Percentiles rank a stretch among this genome's conserved stretches.
These are phyloP conservation scores for Capitulum mitella DNA, from an alignment of 2,888 invertebrate genomes.

Conservation along the genomic window DNA sequence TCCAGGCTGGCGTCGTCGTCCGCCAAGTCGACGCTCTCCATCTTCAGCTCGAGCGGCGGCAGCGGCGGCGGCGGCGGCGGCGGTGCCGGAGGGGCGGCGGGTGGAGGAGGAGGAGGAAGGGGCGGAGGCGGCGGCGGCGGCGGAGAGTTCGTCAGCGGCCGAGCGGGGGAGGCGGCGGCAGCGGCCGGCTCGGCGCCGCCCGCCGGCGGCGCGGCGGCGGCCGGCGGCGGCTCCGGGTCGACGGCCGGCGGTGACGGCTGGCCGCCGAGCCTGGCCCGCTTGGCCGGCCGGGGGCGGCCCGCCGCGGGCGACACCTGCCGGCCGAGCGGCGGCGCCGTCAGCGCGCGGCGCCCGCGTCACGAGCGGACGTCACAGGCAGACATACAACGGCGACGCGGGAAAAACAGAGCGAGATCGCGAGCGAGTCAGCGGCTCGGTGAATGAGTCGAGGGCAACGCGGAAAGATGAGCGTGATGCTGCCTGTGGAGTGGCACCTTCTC, in stretches of 20 bases:
- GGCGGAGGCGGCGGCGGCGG: not conserved
- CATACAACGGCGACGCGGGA: too few species aligned
- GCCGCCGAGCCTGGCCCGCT: too few species aligned
- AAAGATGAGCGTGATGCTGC: too few species aligned
- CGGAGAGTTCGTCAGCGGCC: not conserved
- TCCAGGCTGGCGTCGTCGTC: not conserved
- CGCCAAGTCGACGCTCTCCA: not conserved
- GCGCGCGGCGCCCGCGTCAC: too few species aligned
- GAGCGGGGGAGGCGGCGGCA: not conserved
- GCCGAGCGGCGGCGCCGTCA: not conserved
- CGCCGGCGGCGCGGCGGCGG: not conserved
- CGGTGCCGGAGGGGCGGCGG: too few species aligned
- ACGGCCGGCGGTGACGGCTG: not conserved
- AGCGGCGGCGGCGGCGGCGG: not conserved
- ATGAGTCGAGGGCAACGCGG: too few species aligned
- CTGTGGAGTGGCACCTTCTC: too few species aligned
- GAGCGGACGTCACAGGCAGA: too few species aligned
- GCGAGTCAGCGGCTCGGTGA: too few species aligned
- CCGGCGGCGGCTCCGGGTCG: not conserved
- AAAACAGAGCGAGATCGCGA: too few species aligned
- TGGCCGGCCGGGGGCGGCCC: not conserved
- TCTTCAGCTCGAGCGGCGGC: not conserved
- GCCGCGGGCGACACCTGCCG: not conserved
- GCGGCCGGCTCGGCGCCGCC: not conserved
- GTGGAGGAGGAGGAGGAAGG: not conserved